A percentile compares a stretch with the other conserved stretches of the same genome.
phyloP scores from a whole-genome alignment of 2,797 vertebrate genomes.

The Heteromormyrus szaboi region DNA sequence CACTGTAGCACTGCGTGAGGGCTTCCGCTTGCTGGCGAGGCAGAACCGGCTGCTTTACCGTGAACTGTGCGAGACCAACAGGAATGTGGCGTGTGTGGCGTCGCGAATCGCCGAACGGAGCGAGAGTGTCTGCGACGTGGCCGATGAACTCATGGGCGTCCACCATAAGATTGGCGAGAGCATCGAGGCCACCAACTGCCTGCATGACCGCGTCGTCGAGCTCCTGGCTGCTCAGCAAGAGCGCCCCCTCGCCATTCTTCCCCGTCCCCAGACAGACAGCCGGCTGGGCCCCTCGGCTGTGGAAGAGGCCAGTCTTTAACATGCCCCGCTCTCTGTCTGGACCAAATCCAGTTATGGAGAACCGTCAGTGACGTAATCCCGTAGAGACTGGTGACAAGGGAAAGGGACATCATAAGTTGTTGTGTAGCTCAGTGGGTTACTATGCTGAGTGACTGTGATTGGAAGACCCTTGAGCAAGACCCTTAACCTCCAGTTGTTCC shows the following conservation, averaged over 20 bases:
- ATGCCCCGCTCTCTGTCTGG: background rate
- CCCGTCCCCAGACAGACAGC: background rate
- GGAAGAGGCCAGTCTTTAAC: conserved; percentile 10
- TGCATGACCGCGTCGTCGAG: conserved; percentile 22
- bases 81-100: conserved; percentile 20
- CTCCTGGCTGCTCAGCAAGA: conserved; percentile 20
- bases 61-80: conserved; percentile 28
- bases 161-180: conserved; percentile 24
- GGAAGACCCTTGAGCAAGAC: background rate
- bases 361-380: background rate
- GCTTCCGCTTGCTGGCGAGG: conserved; percentile 22
- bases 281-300: background rate
- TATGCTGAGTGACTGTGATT: background rate
- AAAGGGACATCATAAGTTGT: background rate
- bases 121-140: conserved; percentile 21
- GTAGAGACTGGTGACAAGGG: background rate
- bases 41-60: conserved; percentile 28
- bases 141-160: conserved; percentile 25
- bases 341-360: background rate
- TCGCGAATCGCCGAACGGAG: conserved; percentile 21
- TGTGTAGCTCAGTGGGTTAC: background rate
- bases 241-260: conserved; percentile 2
- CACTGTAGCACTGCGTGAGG: conserved; percentile 20
- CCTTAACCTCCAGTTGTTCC: background rate
- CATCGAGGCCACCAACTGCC: conserved; percentile 24